phyloP scores from a whole-genome alignment of 2,113 vertebrate genomes.

The Corythaixoides concolor region DNA sequence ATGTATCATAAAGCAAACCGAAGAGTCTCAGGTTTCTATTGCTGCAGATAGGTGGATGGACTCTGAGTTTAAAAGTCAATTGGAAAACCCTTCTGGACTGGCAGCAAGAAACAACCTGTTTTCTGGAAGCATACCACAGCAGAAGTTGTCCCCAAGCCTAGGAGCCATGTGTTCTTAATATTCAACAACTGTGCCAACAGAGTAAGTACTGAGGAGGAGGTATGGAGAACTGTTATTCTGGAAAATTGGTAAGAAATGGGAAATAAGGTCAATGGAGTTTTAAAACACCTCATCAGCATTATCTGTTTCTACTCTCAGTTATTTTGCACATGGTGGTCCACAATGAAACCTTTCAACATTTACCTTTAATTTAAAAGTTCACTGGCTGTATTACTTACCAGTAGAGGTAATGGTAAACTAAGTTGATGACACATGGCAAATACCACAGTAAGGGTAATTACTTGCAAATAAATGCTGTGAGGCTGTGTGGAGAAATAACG shows the following conservation, averaged over 20 bases:
- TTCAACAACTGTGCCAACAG: neutral
- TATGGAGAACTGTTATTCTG: neutral
- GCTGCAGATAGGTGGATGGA: slow-evolving; percentile 1
- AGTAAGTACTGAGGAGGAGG: neutral
- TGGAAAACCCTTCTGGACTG: neutral
- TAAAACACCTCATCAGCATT: slow-evolving; percentile 31
- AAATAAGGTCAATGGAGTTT: neutral
- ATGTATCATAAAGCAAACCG: neutral
- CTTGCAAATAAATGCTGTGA: slow-evolving; percentile 19
- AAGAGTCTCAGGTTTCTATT: slow-evolving; percentile 32
- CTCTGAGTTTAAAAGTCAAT: neutral
- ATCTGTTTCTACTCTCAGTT: neutral
- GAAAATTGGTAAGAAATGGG: neutral
- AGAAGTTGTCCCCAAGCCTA: neutral
- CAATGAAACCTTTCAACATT: slow-evolving; percentile 15
- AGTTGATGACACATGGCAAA: neutral
- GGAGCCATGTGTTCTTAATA: neutral
- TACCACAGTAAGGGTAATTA: slow-evolving; percentile 5
- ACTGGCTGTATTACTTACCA: neutral
- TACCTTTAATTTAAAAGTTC: neutral
- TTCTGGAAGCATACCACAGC: slow-evolving; percentile 32
- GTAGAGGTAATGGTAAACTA: neutral
- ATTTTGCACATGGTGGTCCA: neutral
- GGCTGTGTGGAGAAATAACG: too few relatives aligned
- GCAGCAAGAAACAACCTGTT: slow-evolving; percentile 37